Evolutionary conservation across 1,140 invertebrate species (phyloP), one percentile per base, ranked within the genome.

Genomic region (Phortica variegata): DNA sequence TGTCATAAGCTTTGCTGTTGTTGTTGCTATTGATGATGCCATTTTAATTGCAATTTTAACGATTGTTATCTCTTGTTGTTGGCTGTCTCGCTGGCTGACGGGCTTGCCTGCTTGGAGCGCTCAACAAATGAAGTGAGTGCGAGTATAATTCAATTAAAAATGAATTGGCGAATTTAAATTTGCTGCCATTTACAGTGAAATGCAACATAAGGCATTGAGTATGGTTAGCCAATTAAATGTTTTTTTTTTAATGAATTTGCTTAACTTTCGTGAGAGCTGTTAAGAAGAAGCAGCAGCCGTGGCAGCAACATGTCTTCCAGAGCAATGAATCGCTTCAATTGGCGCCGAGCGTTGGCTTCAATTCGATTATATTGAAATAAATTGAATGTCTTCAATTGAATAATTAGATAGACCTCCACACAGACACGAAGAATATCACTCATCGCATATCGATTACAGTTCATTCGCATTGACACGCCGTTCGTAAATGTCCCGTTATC

Each of bases 331-430:
- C 38, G 20, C 20, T 47, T 31, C 23, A 43, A 36, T 31, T 58
- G 38, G 49, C 38, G 42, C 20, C 37, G 63, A 68, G 63, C 60
- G 10, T 26, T 6, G 23, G 10, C 58, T 68, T 68, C 57, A 68
- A 68, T 68, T 68, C 63, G 63, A 68, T 68, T 68, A 68, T 68
- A 68, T 68, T 68, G 63, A 68, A 68, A 68, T 68, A 68, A 68
- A 68, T 68, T 63, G 68, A 68, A 68, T 47, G 63, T 68, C 65
- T 63, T 68, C 65, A 68, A 68, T 68, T 68, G 63, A 68, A 68
- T 68, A 68, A 68, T 68, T 68, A 68, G 63, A 57, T 47, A 53
- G 52, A 61, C 54, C 12, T 37, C 43, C 49, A 19, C 23, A 26
- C 10, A 5, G 10, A 6, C 5, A 6, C 10, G 23, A 6, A 26